Base-by-base conservation (phyloP, 2,888 invertebrate species). In the Hesperia comma region DNA sequence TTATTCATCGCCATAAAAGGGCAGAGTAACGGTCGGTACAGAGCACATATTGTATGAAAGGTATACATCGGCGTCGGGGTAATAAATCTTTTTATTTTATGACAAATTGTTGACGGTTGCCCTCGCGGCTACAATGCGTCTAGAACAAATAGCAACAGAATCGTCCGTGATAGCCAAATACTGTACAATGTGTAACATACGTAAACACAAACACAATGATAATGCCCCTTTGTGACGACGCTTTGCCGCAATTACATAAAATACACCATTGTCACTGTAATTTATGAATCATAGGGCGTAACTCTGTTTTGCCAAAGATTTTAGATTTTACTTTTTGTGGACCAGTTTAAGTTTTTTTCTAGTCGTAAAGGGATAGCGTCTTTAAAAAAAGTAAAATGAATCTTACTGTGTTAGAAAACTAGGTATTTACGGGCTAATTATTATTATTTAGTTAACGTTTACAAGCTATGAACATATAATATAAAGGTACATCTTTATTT, bases 21-120 rank as follows among this genome's bases (percentile, higher is more conserved):
- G 84, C 85, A 84, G 85, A 83, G 84, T 90, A 88, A 90, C 87
- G 88, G 88, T 81, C 86, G 85, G 84, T 87, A 88, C 85, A 86
- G 85, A 88, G 87, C 79, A 79, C 79, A 81, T 81, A 83, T 85
- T 84, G 85, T 84, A 81, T 84, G 70, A 63, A 73, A 70, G 71
- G 68, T 72, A 82, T 84, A 79, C 81, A 74, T 70, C 75, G 79
- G 79, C 77, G 79, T 77, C 70, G 77, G 72, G 76, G 81, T 84
- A 79, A 92, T 92, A 92, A 92, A 92, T 92, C 91, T 92, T 86
- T 91, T 87, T 89, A 90, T 91, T 92, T 92, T 91, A 92, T 92
- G 92, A 92, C 92, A 92, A 92, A 92, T 92, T 88, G 90, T 87
- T 88, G 89, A 87, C 78, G 73, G 81, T 82, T 82, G 82, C 88